A percentile compares a stretch with the other conserved stretches of the same genome.
Conservation (phyloP, 1,140 invertebrate species). For the Camponotus vicinus region DNA sequence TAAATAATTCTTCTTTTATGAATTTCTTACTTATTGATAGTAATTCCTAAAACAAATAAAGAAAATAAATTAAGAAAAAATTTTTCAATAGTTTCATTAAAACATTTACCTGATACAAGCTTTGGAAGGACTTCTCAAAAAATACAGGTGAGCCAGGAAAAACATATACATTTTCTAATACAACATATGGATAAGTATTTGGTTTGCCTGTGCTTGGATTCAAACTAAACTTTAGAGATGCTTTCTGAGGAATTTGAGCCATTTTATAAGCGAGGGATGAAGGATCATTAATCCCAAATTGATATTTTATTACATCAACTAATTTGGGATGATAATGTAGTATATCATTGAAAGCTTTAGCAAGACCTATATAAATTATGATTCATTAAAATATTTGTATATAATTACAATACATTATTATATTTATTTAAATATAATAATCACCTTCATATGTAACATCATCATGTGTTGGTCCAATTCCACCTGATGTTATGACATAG, state of each 20-base stretch:
- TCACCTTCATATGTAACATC: conserved; percentile 93
- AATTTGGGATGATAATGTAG: conserved; percentile 88
- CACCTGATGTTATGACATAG: conserved; percentile 93
- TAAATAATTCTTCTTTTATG: conserved; percentile 82
- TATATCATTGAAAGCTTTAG: conserved; percentile 90
- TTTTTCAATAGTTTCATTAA: neutral
- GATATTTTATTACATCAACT: conserved; percentile 87
- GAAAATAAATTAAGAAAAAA: conserved; percentile 33
- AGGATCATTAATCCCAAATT: conserved; percentile 80
- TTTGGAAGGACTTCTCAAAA: conserved; percentile 88
- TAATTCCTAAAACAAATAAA: conserved; percentile 78
- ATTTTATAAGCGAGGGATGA: conserved; percentile 85
- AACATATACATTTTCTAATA: conserved; percentile 91
- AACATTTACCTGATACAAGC: conserved; percentile 81
- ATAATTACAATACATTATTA: conserved; percentile 7
- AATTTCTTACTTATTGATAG: conserved; percentile 82
- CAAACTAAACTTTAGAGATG: conserved; percentile 84
- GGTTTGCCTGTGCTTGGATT: conserved; percentile 74
- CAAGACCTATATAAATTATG: conserved; percentile 85
- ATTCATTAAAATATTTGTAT: conserved; percentile 27
- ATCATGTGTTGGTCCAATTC: conserved; percentile 95
- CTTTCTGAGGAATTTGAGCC: conserved; percentile 85
- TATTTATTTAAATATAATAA: conserved; percentile 23
- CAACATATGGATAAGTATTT: conserved; percentile 89
- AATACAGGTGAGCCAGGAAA: conserved; percentile 93